Evolutionary conservation across 1,140 invertebrate species (phyloP), one percentile per base, ranked within the genome.

Genomic region (Nasonia giraulti): DNA sequence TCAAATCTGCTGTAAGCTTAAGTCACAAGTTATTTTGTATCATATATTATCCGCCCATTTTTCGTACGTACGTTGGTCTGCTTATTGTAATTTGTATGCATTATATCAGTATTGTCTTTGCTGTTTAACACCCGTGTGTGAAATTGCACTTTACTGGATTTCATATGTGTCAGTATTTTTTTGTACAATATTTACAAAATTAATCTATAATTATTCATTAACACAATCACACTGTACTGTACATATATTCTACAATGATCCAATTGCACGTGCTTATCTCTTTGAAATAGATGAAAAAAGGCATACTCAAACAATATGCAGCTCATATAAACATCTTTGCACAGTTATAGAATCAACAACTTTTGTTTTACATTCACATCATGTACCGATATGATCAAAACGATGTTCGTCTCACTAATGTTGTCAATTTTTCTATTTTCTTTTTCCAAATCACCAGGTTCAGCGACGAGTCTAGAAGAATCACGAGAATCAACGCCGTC

Each of bases 401-500:
- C 50, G 17, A 17, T 10, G 12, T 55, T 17, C 5, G 14, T 10
- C 17, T 55, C 11, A 55, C 17, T n/a, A 62, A 62, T 62, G 1
- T 10, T 44, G 40, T 44, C 8, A 73, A 27, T 73, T 73, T 12
- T 33, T 44, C n/a, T 20, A 10, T 33, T 44, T 20, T 75, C 50
- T 33, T 11, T 82, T 66, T 20, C 47, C 10, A 62, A 23, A 47
- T 71, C 6, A 8, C 4, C 80, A 93, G 93, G 93, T 88, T 93
- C 92, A 85, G 92, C 92, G 11, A 92, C 91, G 10, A 93, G 92
- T 88, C 88, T 93, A n/a, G 92, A 93, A 47, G 91, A 92, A 80
- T 93, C 92, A 1, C 87, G 91, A 71, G 93, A 93, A 66, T 92
- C 92, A 1, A 93, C 91, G 8, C 92, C 92, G 47, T 92, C 93